Base-by-base conservation (phyloP, 1,140 invertebrate species). In the Trachelipus rathkii region DNA sequence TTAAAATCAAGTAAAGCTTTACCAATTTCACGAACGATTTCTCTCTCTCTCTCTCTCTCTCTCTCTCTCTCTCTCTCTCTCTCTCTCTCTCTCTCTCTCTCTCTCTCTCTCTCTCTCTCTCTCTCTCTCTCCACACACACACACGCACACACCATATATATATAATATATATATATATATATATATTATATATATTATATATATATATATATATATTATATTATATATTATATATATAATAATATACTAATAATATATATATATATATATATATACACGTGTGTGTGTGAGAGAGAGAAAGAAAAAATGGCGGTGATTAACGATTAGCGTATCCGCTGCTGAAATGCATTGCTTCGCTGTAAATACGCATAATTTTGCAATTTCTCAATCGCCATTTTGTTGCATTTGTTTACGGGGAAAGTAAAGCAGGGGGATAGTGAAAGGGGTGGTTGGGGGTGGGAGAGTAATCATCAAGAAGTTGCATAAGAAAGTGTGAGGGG, bases 131-230 rank as follows among this genome's bases (percentile, higher is more conserved):
- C 33, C 6, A 33, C 6, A 33, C 6, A n/a, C n/a, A n/a, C n/a
- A n/a, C n/a, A n/a, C n/a, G n/a, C n/a, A n/a, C n/a, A n/a, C n/a
- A n/a, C n/a, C n/a, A 33, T 33, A 60, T 60, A 60, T 60, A 60
- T 60, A 60, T 60, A 60, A 60, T 60, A 60, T 60, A 60, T 60
- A 60, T 15, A 60, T 60, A 60, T 60, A 60, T 60, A 60, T 60
- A 15, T 60, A 60, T 60, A 15, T 60, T 19, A 60, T 15, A 60
- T 19, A 60, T 13, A 60, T 15, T 15, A 60, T 60, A 19, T 60
- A 15, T 60, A 60, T 60, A 15, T 60, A 19, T 15, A 60, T 60
- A 19, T 15, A 13, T 15, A 60, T 19, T 60, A 60, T 60, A 15
- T 19, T 60, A 60, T 60, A 19, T 60, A 19, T 60, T 60, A 60